Base-by-base conservation (phyloP, 2,888 invertebrate genomes). In the Drosophila barbarae region DNA sequence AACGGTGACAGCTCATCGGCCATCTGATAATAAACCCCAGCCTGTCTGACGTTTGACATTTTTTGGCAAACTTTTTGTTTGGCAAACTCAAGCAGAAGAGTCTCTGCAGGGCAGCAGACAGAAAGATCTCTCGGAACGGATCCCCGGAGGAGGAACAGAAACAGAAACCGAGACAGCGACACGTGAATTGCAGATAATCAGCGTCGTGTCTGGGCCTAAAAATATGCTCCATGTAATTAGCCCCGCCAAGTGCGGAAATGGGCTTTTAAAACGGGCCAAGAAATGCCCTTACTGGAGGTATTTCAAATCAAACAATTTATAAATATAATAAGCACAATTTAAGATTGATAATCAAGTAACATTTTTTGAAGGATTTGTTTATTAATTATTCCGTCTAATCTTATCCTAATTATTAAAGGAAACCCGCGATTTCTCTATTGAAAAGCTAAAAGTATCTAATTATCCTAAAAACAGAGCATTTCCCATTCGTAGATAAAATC, bases 211-310 rank as follows among this genome's bases (percentile, higher is more conserved):
- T 85, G 72, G 77, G 72, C 72, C 86, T 77, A 82, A 81, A 81
- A 86, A 81, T 81, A 81, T 69, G 81, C 84, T 81, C 86, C 84
- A 76, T 79, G 86, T 82, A 82, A 80, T 82, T 86, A 84, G 86
- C 83, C 73, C 68, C 80, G 75, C 59, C 81, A 77, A 77, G 72
- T 70, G 74, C 54, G 64, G 67, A 49, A 53, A 50, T 18, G 39
- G 44, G 57, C 12, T 9, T 12, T 10, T 2, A 1, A 38, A 30
- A 9, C 3, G 15, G 59, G 26, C 9, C n/a, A 13, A 1, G 2
- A 23, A 32, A 65, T 65, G 28, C 64, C 13, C 69, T 65, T 2
- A 21, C n/a, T 9, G 2, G 15, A 36, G 4, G 9, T n/a, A 9
- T 30, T 30, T 10, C 4, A 34, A n/a, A 13, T 23, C 23, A 23